A percentile compares a stretch with the other conserved stretches of the same genome.
Evolutionary conservation across 2,797 vertebrate species (phyloP).

Genomic region (Diplodus sargus): DNA sequence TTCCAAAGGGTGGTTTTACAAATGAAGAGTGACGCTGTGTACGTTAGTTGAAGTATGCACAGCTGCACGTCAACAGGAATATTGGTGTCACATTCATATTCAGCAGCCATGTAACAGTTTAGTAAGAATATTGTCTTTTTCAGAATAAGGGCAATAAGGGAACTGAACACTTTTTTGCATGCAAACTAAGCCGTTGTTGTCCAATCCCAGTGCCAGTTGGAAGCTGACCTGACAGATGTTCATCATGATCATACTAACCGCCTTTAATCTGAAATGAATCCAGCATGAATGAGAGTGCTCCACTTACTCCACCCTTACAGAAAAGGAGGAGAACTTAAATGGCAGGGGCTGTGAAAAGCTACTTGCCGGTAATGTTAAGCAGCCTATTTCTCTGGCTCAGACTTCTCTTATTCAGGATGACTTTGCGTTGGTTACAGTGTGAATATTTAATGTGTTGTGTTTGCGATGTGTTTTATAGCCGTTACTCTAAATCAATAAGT

Average conservation of each 20-base stretch:
- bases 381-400: slow-evolving; percentile 1
- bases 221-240: slow-evolving; percentile 22
- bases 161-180: no score
- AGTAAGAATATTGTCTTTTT: no score
- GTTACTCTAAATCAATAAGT: neutral
- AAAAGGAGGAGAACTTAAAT: neutral
- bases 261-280: slow-evolving; percentile 36
- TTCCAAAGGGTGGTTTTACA: no score
- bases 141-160: no score
- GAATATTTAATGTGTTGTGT: neutral
- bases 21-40: no score
- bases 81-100: no score
- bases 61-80: no score
- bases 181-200: neutral
- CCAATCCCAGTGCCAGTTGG: slow-evolving; percentile 7
- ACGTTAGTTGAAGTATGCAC: no score
- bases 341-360: neutral
- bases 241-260: slow-evolving; percentile 9
- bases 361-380: neutral
- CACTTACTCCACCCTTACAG: neutral
- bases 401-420: neutral
- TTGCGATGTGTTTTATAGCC: neutral
- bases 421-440: neutral
- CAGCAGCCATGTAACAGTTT: no score
- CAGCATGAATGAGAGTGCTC: slow-evolving; percentile 3